These are phyloP conservation scores for Ailurus styani DNA, from an alignment of 2,113 vertebrate species.

Conservation along the genomic window DNA sequence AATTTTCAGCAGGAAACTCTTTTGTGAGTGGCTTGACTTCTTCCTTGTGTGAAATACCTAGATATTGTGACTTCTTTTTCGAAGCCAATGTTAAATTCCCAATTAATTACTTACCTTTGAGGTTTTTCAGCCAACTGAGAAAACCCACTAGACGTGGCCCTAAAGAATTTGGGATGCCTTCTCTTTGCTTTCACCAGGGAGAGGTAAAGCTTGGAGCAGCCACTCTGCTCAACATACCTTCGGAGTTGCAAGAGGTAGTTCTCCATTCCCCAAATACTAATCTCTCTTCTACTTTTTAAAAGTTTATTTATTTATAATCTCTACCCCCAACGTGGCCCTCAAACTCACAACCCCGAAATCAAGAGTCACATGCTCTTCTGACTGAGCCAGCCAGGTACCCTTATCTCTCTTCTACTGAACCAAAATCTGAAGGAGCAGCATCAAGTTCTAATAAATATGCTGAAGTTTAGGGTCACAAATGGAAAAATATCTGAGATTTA, in stretches of 20 bases:
- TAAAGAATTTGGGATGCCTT: conserved; percentile 42
- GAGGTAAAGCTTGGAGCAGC: background rate
- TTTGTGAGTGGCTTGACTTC: conserved; percentile 60
- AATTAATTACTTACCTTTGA: conserved; percentile 65
- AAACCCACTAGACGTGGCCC: conserved; percentile 41
- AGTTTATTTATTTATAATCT: background rate
- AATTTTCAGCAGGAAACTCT: conserved; percentile 65
- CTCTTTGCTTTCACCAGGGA: conserved; percentile 47
- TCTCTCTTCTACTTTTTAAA: background rate
- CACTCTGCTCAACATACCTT: background rate
- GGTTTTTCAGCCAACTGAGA: conserved; percentile 48
- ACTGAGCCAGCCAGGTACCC: background rate
- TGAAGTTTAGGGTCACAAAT: background rate
- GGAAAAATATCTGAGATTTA: background rate
- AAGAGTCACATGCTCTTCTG: background rate
- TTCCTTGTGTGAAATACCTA: conserved; percentile 49
- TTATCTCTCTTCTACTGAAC: background rate
- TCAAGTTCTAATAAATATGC: background rate
- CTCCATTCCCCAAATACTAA: background rate
- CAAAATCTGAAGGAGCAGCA: background rate
- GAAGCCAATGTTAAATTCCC: conserved; percentile 43
- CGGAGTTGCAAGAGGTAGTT: background rate
- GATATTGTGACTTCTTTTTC: conserved; percentile 48
- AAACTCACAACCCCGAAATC: background rate
- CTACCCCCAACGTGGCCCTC: background rate